These are phyloP conservation scores for Alcedo atthis DNA, from an alignment of 2,797 vertebrate species.

Conservation along the genomic window DNA sequence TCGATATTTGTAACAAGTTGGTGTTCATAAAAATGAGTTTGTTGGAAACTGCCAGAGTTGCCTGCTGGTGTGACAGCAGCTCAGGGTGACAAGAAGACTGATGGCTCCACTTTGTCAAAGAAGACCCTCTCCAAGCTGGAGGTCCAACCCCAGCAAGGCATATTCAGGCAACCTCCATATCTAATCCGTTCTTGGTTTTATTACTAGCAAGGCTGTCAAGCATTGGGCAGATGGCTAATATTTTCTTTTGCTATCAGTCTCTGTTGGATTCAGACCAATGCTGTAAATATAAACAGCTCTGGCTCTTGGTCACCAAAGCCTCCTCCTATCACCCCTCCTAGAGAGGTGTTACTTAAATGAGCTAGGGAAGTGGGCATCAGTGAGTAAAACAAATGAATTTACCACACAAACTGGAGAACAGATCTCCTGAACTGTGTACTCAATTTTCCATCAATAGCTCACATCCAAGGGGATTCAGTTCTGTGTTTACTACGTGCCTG, in stretches of 20 bases:
- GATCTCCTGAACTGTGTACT: background rate
- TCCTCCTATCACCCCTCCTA: slow-evolving; percentile 22
- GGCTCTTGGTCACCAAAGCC: slow-evolving; percentile 11
- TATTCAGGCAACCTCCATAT: background rate
- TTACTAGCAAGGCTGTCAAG: slow-evolving; percentile 8
- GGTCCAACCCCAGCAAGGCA: background rate
- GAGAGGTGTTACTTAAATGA: slow-evolving; percentile 21
- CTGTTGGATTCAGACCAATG: slow-evolving; percentile 57
- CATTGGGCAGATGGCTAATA: slow-evolving; percentile 58
- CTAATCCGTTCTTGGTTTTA: background rate
- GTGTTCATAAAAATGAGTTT: background rate
- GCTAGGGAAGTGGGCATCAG: background rate
- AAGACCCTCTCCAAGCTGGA: background rate
- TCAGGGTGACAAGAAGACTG: accelerated
- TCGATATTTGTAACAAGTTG: background rate
- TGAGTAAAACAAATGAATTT: slow-evolving; percentile 40
- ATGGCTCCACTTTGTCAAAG: accelerated
- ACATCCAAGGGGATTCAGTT: background rate
- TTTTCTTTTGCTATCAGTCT: slow-evolving; percentile 52
- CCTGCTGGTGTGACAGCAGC: background rate
- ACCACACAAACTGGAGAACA: background rate
- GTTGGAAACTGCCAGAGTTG: background rate
- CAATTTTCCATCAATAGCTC: background rate
- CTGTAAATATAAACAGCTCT: slow-evolving; percentile 45
- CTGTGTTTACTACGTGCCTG: background rate